Conservation (phyloP, 2,113 vertebrate genomes). For the Vulpes lagopus region DNA sequence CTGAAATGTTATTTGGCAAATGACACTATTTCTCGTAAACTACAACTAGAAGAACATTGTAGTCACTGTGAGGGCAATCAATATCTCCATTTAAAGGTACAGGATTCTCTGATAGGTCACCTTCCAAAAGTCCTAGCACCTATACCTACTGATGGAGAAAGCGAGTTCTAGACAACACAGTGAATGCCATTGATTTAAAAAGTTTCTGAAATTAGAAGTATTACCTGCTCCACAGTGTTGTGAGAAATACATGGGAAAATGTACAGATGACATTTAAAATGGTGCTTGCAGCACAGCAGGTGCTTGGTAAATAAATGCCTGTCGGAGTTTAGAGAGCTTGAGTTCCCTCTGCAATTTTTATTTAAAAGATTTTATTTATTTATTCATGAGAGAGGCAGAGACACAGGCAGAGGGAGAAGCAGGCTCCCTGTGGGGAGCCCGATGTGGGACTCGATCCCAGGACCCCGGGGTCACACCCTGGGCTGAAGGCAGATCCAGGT, state of each 20-base stretch:
- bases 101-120: slow-evolving; percentile 88
- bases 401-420: no score
- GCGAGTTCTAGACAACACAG: slow-evolving; percentile 88
- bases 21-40: background rate
- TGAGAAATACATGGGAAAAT: accelerated
- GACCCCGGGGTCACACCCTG: no score
- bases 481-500: no score
- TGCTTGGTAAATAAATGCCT: background rate
- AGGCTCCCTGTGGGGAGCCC: no score
- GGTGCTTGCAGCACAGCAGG: no score
- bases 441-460: no score
- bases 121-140: slow-evolving; percentile 91
- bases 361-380: no score
- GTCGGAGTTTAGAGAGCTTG: no score
- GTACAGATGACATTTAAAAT: accelerated
- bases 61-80: background rate
- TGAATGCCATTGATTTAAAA: background rate
- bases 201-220: background rate
- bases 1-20: background rate
- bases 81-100: slow-evolving; percentile 84
- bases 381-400: no score
- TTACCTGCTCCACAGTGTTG: no score
- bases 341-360: background rate
- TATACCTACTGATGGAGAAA: slow-evolving; percentile 87
- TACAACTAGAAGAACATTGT: background rate